Evolutionary conservation across 2,888 invertebrate species (phyloP), one percentile per base, ranked within the genome.

Genomic region (Podabrus alpinus): DNA sequence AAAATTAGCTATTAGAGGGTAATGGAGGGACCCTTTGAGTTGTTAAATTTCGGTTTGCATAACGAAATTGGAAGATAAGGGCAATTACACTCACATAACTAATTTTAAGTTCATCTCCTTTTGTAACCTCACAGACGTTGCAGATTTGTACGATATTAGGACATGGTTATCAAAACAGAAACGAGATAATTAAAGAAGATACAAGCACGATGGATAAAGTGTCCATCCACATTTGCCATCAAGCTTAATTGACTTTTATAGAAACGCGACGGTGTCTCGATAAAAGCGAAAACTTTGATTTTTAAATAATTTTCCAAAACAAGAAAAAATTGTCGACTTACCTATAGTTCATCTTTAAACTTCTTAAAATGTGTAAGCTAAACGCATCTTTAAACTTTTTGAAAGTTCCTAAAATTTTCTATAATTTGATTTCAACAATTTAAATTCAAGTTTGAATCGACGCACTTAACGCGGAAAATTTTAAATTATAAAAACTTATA

Each of bases 341-440:
- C 75, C 19, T 75, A 66, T 71, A 19, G 62, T 69, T 71, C 75
- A 72, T 75, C 71, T 71, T 75, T 75, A 71, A 59, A 66, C 69
- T 75, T 69, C 75, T 69, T 75, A 66, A 66, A 72, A 71, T 24
- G 11, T 70, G 60, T 60, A n/a, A 19, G 67, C 66, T 70, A 21
- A 69, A 73, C 67, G 61, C 74, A 70, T 62, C 67, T n/a, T 9
- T 16, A 66, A 70, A 45, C 15, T 25, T 19, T 62, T 66, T 21
- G 24, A 29, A 29, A 68, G 45, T 68, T 68, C 68, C n/a, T n/a
- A 25, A 29, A 69, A 61, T n/a, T 15, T 24, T 60, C 19, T 25
- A 24, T 25, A 24, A 24, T 66, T 66, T 15, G 7, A 66, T 24
- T 24, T 15, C 24, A 29, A 15, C 21, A 19, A 66, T 15, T 13